Base-by-base conservation (phyloP, 2,888 invertebrate genomes). In the Anthrax anthrax region DNA sequence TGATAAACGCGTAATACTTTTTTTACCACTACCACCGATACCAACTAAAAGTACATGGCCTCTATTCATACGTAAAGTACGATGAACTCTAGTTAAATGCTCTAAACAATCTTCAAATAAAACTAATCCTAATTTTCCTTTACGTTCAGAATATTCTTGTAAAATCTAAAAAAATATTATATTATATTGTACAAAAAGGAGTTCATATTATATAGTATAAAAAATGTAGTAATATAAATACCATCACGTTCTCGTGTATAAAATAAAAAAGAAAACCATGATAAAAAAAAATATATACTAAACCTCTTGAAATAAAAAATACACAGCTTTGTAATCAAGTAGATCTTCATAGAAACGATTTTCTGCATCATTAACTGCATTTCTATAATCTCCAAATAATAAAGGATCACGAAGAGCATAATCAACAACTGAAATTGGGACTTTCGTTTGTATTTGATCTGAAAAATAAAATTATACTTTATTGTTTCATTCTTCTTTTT, bases 21-120 rank as follows among this genome's bases (percentile, higher is more conserved):
- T 81, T 67, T 94, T 92, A 18, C 94, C 94, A 56, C 86, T 81
- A 18, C 94, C 92, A 3, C 89, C 90, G 2, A 89, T 85, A 12
- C 94, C 94, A 14, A 92, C 81, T 37, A 92, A 70, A 66, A 94
- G 72, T 6, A 83, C 78, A 61, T 94, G 88, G 0, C 91, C 91
- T 52, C 81, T 62, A 52, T 62, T 60, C 78, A 90, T 81, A 52
- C 92, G 75, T 50, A 94, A 70, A 0, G 83, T 81, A 18, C 94
- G 79, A 56, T 92, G 91, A 13, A 90, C 77, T 40, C 92, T 74
- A 0, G 89, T 92, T 58, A 94, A 63, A 64, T 95, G 92, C 60
- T 94, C 91, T 43, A 94, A 67, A 38, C 90, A 92, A 61, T 92
- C 91, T 60, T 94, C 87, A 62, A 94, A 94, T 19, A 94, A 71